phyloP scores from a whole-genome alignment of 2,797 vertebrate species.

The Myripristis jacobus region DNA sequence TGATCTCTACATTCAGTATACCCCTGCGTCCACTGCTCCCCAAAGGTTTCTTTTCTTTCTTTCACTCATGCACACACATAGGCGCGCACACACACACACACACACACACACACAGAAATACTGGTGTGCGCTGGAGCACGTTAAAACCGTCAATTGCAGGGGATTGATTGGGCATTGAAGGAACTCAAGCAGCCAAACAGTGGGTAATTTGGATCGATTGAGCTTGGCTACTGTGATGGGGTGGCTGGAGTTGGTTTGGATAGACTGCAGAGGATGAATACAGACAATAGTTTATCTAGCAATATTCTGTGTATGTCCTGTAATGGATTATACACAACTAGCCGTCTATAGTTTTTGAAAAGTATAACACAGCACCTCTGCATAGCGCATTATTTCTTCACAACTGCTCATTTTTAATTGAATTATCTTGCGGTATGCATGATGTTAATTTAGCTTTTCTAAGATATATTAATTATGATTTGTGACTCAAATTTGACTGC shows the following conservation, averaged over 20 bases:
- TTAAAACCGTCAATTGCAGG: slow-evolving; percentile 73
- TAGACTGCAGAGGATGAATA: slow-evolving; percentile 60
- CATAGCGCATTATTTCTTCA: no score
- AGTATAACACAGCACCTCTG: neutral
- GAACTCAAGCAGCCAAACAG: slow-evolving; percentile 78
- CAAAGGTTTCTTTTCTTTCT: slow-evolving; percentile 16
- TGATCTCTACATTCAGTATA: slow-evolving; percentile 37
- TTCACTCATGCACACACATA: neutral
- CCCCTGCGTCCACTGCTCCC: slow-evolving; percentile 25
- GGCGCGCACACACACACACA: slow-evolving; percentile 21
- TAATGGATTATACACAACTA: slow-evolving; percentile 17
- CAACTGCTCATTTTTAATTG: neutral
- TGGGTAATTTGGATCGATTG: slow-evolving; percentile 79
- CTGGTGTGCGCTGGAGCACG: slow-evolving; percentile 67
- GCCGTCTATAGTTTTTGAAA: slow-evolving; percentile 18
- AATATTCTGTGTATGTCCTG: slow-evolving; percentile 28
- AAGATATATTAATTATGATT: neutral
- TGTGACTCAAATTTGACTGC: neutral
- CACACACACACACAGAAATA: slow-evolving; percentile 15
- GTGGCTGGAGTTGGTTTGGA: slow-evolving; percentile 55
- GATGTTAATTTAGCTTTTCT: neutral
- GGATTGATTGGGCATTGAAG: slow-evolving; percentile 80
- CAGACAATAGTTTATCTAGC: slow-evolving; percentile 58
- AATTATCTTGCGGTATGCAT: neutral
- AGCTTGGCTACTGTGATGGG: slow-evolving; percentile 54